Base-by-base conservation (phyloP, 92 coral and sea anemone genomes). In the Epizoanthus rinbou region DNA sequence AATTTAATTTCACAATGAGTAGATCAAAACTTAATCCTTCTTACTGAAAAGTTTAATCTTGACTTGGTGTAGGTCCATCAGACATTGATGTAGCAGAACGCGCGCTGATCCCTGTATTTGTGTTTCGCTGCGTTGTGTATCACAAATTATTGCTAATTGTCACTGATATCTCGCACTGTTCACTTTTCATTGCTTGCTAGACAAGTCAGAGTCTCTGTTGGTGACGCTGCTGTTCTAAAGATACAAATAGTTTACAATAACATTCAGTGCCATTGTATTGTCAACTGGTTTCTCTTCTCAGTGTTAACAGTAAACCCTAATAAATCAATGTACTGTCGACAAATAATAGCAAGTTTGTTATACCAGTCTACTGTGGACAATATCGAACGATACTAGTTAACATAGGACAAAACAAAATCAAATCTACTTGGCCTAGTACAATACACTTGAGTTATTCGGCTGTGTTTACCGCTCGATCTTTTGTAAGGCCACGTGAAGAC, bases 401-500 rank as follows among this genome's bases (percentile, higher is more conserved):
- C 28, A 15, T 43, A 37, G 18, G 11, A n/a, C 5, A 64, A 22
- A 50, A 15, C 9, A 64, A 13, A 15, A 4, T 11, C n/a, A 4
- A 15, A 25, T 35, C 1, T 0, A 64, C 2, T 24, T 35, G 5
- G 35, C 69, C 35, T 13, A 50, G 54, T 11, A 24, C 17, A 63
- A 24, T n/a, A 39, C 50, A 14, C 18, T 0, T 41, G 17, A 71
- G 50, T 37, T 23, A 16, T 23, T n/a, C 43, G 10, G 21, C 25
- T 28, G 3, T 15, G 54, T 57, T 41, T 71, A 45, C 58, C 35
- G 75, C 33, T 17, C 50, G 6, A 24, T 13, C 14, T 41, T 28
- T 43, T 39, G 28, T 6, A 15, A 71, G 57, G 58, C 75, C 76
- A 71, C 41, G 22, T 21, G 75, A 70, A 41, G 57, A 70, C 57